Percentiles rank a stretch among this genome's conserved stretches.
Evolutionary conservation across 2,888 invertebrate species (phyloP).

Genomic region (Lamellibrachia satsuma): DNA sequence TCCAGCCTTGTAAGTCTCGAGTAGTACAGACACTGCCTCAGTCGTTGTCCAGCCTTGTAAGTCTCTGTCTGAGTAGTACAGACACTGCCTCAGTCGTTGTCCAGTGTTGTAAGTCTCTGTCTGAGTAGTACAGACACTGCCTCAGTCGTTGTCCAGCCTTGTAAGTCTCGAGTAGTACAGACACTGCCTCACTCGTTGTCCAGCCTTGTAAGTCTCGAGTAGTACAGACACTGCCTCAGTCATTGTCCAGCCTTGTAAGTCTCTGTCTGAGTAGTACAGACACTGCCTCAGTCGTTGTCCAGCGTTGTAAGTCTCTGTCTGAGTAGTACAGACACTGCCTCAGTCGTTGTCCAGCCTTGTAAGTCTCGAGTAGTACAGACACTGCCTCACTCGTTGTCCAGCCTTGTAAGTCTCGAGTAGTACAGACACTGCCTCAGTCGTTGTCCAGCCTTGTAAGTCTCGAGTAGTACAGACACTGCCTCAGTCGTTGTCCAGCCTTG

Average conservation of each 20-base stretch:
- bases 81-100: neutral
- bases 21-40: neutral
- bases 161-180: neutral
- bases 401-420: conserved; percentile 3
- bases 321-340: neutral
- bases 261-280: no score
- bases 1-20: neutral
- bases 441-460: neutral
- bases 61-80: no score
- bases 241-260: neutral
- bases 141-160: neutral
- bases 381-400: neutral
- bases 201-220: neutral
- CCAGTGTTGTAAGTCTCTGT: neutral
- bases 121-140: neutral
- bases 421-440: neutral
- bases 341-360: neutral
- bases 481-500: neutral
- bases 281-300: neutral
- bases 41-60: neutral
- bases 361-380: neutral
- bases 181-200: neutral
- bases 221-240: neutral
- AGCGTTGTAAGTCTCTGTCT: neutral
- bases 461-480: neutral